Conservation (phyloP, 2,797 vertebrate genomes). For the Nyctalus aviator region DNA sequence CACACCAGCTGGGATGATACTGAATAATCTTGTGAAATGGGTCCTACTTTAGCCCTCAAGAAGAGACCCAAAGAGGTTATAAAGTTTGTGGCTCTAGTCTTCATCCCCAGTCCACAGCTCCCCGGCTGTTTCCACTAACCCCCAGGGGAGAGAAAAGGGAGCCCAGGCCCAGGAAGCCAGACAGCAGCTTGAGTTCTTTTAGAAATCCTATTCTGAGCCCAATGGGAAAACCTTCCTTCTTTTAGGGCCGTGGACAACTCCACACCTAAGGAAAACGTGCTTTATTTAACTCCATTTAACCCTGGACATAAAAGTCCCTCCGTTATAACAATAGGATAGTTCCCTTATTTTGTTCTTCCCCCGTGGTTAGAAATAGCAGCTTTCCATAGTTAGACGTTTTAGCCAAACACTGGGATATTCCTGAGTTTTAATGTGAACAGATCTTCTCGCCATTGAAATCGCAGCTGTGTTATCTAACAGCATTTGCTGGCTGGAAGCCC, state of each 20-base stretch:
- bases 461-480: constrained; percentile 47
- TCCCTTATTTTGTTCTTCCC: not conserved
- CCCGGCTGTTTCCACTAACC: rapidly evolving
- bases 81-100: not conserved
- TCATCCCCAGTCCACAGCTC: not conserved
- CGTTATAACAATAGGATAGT: not conserved
- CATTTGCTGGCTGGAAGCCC: not conserved
- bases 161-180: not conserved
- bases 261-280: not conserved
- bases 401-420: not conserved
- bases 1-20: not conserved
- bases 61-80: not conserved
- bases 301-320: not conserved
- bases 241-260: not conserved
- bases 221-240: not conserved
- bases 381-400: not conserved
- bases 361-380: not conserved
- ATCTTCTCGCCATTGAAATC: not conserved
- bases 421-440: constrained; percentile 21
- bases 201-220: not conserved
- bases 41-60: not conserved
- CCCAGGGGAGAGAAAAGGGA: not conserved
- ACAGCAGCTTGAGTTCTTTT: not conserved
- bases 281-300: not conserved
- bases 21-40: not conserved